Evolutionary conservation across 2,797 vertebrate genomes (phyloP).

Genomic region (Catamblyrhynchus diadema): DNA sequence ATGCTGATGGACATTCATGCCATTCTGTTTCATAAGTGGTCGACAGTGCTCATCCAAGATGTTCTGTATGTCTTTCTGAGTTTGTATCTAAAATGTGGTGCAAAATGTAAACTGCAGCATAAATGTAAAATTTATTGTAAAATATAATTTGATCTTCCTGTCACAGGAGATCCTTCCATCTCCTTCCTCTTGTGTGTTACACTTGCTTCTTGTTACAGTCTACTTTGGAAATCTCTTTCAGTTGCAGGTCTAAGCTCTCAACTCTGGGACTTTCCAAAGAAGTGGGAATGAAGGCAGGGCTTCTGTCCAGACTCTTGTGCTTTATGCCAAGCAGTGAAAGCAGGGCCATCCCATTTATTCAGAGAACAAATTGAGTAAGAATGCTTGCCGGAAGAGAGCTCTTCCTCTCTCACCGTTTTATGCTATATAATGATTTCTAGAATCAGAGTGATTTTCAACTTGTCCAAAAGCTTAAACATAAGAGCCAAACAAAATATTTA

Average conservation of each 20-base stretch:
- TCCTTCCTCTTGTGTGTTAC: background rate
- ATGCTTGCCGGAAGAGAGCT: background rate
- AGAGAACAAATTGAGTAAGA: background rate
- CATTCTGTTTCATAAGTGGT: background rate
- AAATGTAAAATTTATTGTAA: background rate
- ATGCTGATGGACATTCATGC: background rate
- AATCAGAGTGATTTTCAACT: background rate
- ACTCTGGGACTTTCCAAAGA: background rate
- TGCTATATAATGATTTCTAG: conserved; percentile 15
- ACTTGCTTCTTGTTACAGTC: background rate
- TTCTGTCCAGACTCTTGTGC: background rate
- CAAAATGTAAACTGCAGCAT: background rate
- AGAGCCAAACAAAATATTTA: conserved; percentile 49
- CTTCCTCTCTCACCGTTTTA: accelerated
- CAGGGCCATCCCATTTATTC: background rate
- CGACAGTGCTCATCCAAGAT: background rate
- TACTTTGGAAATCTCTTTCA: background rate
- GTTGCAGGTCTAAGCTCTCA: background rate
- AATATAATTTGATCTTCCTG: background rate
- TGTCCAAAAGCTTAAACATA: background rate
- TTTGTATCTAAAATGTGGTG: background rate
- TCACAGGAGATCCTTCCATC: background rate
- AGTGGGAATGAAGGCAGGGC: background rate
- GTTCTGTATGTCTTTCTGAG: background rate
- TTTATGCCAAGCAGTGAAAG: background rate